Base-by-base conservation (phyloP, 2,113 vertebrate species). In the Protobothrops mucrosquamatus region DNA sequence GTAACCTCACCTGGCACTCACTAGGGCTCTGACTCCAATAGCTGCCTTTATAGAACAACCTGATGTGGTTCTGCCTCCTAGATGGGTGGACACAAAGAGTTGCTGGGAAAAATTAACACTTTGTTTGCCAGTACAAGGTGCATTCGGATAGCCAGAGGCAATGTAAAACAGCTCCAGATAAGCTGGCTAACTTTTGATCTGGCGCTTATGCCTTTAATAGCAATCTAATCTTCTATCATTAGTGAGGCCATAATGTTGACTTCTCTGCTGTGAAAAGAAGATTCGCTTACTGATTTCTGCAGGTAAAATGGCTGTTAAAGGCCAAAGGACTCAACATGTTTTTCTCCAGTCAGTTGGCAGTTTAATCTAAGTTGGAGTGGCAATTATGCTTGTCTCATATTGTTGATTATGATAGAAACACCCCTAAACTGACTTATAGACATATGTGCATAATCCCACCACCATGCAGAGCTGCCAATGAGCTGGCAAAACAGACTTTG, bases 401-500 rank as follows among this genome's bases (percentile, higher is more conserved):
- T 85, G 69, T 15, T 8, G 6, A 7, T 24, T 29, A 34, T 5
- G 15, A 24, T 43, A n/a, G 54, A 54, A 46, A 56, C 6, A 29
- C 39, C 39, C 52, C 54, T 29, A 26, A 6, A 91, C 69, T 43
- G 74, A 11, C 2, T 43, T 18, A 0, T 43, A 1, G 2, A 87
- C 20, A 69, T 4, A 87, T 74, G 7, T 0, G 12, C 22, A 43
- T 14, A 85, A 69, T 34, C 29, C 4, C 74, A 89, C 6, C 23
- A 12, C 43, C 14, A 57, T 2, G 81, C 87, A 9, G 34, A 26
- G 54, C 81, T 87, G 46, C 48, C 74, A 46, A 8, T 54, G 92
- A 20, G 5, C 20, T 90, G 88, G 51, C 46, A 61, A 8, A 0
- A 26, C 85, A 22, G 0, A 6, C 90, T 95, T 91, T 97, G 96